Percentiles rank a stretch among this genome's conserved stretches.
These are phyloP conservation scores for Lamproptera curius DNA, from an alignment of 2,888 invertebrate genomes.

Conservation along the genomic window DNA sequence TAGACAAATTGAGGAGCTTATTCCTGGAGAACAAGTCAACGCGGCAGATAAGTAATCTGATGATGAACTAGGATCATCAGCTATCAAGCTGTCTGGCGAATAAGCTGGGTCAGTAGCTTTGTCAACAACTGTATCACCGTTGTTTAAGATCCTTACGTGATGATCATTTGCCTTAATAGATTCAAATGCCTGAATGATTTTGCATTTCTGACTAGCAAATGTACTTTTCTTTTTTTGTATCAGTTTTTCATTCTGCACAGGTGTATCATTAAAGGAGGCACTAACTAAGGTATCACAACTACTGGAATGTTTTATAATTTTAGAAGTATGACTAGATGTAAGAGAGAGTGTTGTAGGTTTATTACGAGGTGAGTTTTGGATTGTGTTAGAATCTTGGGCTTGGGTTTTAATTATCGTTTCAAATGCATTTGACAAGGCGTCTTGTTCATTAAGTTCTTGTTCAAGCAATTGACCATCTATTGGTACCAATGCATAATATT, in stretches of 20 bases:
- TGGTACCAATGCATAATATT: conserved; percentile 62
- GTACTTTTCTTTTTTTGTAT: conserved; percentile 26
- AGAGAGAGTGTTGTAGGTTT: conserved; percentile 61
- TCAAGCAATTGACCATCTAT: conserved; percentile 62
- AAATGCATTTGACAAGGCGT: conserved; percentile 70
- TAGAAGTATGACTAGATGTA: conserved; percentile 60
- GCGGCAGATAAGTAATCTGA: conserved; percentile 67
- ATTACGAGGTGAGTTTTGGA: conserved; percentile 36
- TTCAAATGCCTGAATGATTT: conserved; percentile 26
- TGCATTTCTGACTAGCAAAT: conserved; percentile 35
- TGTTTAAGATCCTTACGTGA: conserved; percentile 27
- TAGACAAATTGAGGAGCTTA: conserved; percentile 36
- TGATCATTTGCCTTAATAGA: conserved; percentile 26
- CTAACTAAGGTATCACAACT: conserved; percentile 57
- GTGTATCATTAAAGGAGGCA: conserved; percentile 35
- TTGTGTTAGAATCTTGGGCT: conserved; percentile 40
- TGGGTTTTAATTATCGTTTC: conserved; percentile 62
- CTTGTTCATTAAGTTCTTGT: conserved; percentile 73
- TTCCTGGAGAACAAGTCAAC: conserved; percentile 52
- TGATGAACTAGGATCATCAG: conserved; percentile 63
- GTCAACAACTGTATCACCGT: conserved; percentile 32
- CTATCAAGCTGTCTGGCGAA: conserved; percentile 62
- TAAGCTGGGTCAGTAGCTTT: conserved; percentile 43
- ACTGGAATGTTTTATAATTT: conserved; percentile 61
- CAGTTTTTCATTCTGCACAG: conserved; percentile 25